Conservation (phyloP, 2,797 vertebrate species). For the Chelon labrosus region DNA sequence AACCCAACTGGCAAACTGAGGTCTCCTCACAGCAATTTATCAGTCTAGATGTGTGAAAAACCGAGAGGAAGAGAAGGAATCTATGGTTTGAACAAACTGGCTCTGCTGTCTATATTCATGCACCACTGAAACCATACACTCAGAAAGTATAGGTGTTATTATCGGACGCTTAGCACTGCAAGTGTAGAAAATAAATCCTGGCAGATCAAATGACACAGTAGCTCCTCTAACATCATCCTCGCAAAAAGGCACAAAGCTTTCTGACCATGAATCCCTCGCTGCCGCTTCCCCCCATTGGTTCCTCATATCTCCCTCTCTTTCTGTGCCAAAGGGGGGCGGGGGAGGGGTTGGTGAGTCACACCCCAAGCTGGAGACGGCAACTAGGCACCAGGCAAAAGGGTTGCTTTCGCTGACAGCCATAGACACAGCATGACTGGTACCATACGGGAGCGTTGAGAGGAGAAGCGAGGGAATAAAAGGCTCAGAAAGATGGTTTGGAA, state of each 20-base stretch:
- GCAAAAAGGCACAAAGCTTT: slow-evolving; percentile 53
- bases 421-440: slow-evolving; percentile 49
- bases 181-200: slow-evolving; percentile 44
- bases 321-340: slow-evolving; percentile 9
- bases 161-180: slow-evolving; percentile 19
- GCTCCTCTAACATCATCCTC: slow-evolving; percentile 29
- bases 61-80: slow-evolving; percentile 26
- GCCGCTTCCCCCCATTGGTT: background rate
- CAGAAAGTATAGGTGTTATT: slow-evolving; percentile 16
- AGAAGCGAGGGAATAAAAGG: slow-evolving; percentile 37
- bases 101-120: slow-evolving; percentile 25
- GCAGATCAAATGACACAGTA: slow-evolving; percentile 29
- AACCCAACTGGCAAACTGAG: slow-evolving; percentile 42
- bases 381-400: slow-evolving; percentile 50
- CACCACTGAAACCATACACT: slow-evolving; percentile 12
- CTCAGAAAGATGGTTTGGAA: slow-evolving; percentile 30
- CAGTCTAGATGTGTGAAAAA: slow-evolving; percentile 63
- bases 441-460: slow-evolving; percentile 31
- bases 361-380: slow-evolving; percentile 39
- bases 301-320: slow-evolving; percentile 35
- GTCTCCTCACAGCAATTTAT: slow-evolving; percentile 48
- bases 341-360: slow-evolving; percentile 35
- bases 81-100: slow-evolving; percentile 15
- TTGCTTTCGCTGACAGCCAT: slow-evolving; percentile 54
- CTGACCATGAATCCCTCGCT: slow-evolving; percentile 18